Conservation (phyloP, 2,113 vertebrate species). For the Melanocharis versteri region DNA sequence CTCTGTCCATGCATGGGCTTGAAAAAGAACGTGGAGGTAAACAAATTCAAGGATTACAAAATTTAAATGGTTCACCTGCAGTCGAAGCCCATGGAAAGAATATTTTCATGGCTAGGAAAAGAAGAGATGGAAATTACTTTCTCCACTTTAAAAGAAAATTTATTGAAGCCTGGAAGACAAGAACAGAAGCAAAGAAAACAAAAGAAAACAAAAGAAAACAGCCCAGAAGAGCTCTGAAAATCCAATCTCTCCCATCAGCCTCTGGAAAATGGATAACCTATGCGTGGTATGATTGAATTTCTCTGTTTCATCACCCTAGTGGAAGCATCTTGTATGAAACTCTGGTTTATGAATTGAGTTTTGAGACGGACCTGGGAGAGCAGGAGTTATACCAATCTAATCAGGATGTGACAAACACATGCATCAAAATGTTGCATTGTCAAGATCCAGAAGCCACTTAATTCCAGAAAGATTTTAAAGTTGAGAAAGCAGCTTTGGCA, state of each 20-base stretch:
- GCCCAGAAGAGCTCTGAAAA: conserved; percentile 48
- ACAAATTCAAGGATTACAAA: background rate
- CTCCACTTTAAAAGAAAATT: conserved; percentile 18
- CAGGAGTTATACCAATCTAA: conserved; percentile 55
- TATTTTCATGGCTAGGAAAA: background rate
- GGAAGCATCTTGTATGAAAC: conserved; percentile 56
- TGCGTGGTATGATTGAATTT: conserved; percentile 50
- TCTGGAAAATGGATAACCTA: conserved; percentile 61
- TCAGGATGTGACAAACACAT: conserved; percentile 62
- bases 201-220: background rate
- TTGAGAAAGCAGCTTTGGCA: background rate
- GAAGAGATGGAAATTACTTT: background rate
- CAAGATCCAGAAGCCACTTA: conserved; percentile 55
- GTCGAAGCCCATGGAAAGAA: background rate
- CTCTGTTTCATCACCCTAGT: conserved; percentile 56
- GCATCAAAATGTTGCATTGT: conserved; percentile 60
- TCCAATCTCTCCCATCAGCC: conserved; percentile 51
- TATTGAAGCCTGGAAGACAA: conserved; percentile 26
- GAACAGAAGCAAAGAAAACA: conserved; percentile 1
- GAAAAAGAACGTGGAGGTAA: background rate
- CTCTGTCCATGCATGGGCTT: background rate
- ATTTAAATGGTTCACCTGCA: background rate
- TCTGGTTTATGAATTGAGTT: conserved; percentile 58
- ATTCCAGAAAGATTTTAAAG: conserved; percentile 55
- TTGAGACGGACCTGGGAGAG: conserved; percentile 54